Percentiles rank a stretch among this genome's conserved stretches.
phyloP scores from a whole-genome alignment of 1,140 invertebrate species.

The Contarinia nasturtii region DNA sequence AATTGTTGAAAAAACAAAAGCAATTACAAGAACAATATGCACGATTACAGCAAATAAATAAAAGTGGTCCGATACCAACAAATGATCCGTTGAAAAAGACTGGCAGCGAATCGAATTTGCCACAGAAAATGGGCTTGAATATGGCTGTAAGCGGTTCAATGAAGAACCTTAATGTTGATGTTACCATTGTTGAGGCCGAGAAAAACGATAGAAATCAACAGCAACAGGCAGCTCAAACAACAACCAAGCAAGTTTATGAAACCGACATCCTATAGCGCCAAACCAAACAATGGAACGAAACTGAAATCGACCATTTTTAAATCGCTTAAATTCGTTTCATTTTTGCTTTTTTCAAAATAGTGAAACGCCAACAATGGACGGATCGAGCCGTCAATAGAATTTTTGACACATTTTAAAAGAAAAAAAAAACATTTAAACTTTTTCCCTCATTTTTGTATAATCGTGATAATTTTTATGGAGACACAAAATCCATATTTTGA shows the following conservation, averaged over 20 bases:
- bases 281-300: conserved; percentile 21
- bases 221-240: conserved; percentile 9
- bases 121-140: conserved; percentile 64
- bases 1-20: conserved; percentile 65
- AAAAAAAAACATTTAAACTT: no score
- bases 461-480: no score
- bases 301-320: conserved; percentile 17
- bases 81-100: conserved; percentile 59
- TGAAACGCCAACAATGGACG: no score
- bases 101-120: conserved; percentile 70
- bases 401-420: no score
- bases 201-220: conserved; percentile 10
- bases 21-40: conserved; percentile 77
- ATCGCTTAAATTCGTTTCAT: neutral
- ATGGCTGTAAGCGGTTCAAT: conserved; percentile 39
- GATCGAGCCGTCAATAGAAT: no score
- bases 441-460: no score
- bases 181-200: conserved; percentile 10
- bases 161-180: conserved; percentile 31
- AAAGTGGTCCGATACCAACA: conserved; percentile 42
- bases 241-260: conserved; percentile 63
- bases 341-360: no score
- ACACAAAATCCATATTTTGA: no score
- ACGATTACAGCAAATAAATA: conserved; percentile 63
- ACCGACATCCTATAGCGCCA: conserved; percentile 64